phyloP scores from a whole-genome alignment of 2,113 vertebrate genomes.

The Quiscalus mexicanus region DNA sequence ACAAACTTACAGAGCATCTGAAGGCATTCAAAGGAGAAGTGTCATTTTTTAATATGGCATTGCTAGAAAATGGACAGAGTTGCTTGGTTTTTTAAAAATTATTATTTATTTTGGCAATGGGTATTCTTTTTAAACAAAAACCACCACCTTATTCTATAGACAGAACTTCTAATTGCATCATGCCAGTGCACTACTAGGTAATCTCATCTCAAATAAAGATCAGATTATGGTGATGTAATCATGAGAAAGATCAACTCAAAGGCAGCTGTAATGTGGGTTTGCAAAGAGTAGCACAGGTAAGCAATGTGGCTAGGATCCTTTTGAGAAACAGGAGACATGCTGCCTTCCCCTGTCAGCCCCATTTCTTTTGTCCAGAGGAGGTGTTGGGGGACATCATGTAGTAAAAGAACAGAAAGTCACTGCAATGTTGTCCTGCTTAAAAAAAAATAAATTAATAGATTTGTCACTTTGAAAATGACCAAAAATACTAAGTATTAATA shows the following conservation, averaged over 20 bases:
- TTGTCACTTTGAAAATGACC: neutral
- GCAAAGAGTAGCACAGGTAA: neutral
- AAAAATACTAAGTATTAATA: neutral
- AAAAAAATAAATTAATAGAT: neutral
- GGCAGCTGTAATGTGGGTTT: neutral
- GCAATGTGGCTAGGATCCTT: neutral
- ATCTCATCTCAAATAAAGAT: neutral
- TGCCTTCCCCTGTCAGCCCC: neutral
- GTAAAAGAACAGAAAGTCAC: neutral
- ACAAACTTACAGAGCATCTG: neutral
- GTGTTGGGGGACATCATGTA: neutral
- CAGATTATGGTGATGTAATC: neutral
- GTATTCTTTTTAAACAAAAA: neutral
- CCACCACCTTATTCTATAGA: neutral
- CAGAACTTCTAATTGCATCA: neutral
- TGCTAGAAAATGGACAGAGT: neutral
- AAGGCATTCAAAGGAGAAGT: neutral
- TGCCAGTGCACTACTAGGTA: neutral
- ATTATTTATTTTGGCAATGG: neutral
- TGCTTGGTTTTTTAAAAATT: neutral
- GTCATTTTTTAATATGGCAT: neutral
- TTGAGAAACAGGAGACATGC: neutral
- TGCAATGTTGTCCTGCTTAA: neutral
- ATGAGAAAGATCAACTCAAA: constrained; percentile 7
- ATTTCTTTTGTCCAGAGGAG: neutral